Conservation (phyloP, 2,797 vertebrate genomes). For the Moxostoma hubbsi region DNA sequence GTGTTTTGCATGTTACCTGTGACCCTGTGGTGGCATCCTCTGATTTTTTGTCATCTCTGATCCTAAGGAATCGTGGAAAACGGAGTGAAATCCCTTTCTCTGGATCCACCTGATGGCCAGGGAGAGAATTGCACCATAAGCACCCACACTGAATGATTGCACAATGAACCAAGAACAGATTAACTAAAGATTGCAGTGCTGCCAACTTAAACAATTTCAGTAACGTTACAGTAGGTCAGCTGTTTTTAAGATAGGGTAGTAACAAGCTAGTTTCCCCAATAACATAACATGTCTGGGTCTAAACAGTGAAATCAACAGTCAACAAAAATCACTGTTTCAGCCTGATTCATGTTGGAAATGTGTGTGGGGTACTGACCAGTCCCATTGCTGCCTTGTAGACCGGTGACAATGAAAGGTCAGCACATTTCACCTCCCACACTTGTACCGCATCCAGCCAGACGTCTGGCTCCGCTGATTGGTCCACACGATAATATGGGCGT, state of each 20-base stretch:
- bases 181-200: too few relatives aligned
- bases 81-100: slow-evolving; percentile 92
- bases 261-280: too few relatives aligned
- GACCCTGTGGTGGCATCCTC: slow-evolving; percentile 86
- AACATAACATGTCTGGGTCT: neutral
- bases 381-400: slow-evolving; percentile 89
- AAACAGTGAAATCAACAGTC: neutral
- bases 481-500: slow-evolving; percentile 84
- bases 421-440: slow-evolving; percentile 94
- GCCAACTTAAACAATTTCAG: too few relatives aligned
- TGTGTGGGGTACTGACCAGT: slow-evolving; percentile 80
- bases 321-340: slow-evolving; percentile 3
- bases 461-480: slow-evolving; percentile 82
- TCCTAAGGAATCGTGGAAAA: slow-evolving; percentile 87
- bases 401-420: slow-evolving; percentile 89
- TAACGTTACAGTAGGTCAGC: too few relatives aligned
- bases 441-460: slow-evolving; percentile 87
- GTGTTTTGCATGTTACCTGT: slow-evolving; percentile 75
- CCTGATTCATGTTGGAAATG: neutral
- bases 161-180: neutral
- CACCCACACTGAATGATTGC: neutral
- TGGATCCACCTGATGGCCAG: slow-evolving; percentile 81
- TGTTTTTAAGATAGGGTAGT: too few relatives aligned
- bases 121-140: slow-evolving; percentile 5
- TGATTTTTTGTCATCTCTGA: slow-evolving; percentile 88